Evolutionary conservation across 2,888 invertebrate genomes (phyloP), one percentile per base, ranked within the genome.

Genomic region (Linnaemya tessellans): DNA sequence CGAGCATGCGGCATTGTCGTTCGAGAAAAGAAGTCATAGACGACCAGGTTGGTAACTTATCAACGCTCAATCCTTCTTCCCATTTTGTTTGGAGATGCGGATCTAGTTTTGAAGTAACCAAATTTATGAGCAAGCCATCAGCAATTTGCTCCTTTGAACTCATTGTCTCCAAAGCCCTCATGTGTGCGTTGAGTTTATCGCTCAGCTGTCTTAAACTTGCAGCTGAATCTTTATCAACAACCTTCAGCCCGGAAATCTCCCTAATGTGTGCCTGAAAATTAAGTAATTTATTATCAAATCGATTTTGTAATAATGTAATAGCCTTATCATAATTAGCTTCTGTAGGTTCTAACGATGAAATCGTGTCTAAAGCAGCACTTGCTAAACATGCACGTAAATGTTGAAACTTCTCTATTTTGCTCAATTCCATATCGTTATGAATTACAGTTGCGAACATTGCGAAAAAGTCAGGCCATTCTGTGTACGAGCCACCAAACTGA

Each of bases 211-310:
- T 81, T 18, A 88, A 77, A 70, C 80, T 62, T 74, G 18, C 43
- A 10, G 81, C 80, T 11, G 84, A 85, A 49, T 75, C 82, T 22
- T 73, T 85, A 9, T 75, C 74, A 20, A 86, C 82, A 22, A 10
- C 25, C 15, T 84, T 86, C 13, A 87, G 25, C 4, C 81, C 78
- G 15, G 86, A 87, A 35, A 86, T 86, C 43, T 81, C 85, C 25
- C 83, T 87, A 25, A 87, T 80, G 46, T 87, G 86, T 10, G 70
- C 81, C 83, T 87, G 86, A 81, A 88, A 88, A 71, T 79, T 87
- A 11, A 81, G 20, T n/a, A 85, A 56, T 80, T 87, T 87, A 70
- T 85, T 88, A 77, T 88, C 86, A 58, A 87, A 88, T 20, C 84
- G 78, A 62, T 83, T 80, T 71, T 78, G 81, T 49, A 87, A 68